These are phyloP conservation scores for Amphimedon queenslandica DNA, from an alignment of 37 sponge, comb jelly and placozoan genomes.

Conservation along the genomic window DNA sequence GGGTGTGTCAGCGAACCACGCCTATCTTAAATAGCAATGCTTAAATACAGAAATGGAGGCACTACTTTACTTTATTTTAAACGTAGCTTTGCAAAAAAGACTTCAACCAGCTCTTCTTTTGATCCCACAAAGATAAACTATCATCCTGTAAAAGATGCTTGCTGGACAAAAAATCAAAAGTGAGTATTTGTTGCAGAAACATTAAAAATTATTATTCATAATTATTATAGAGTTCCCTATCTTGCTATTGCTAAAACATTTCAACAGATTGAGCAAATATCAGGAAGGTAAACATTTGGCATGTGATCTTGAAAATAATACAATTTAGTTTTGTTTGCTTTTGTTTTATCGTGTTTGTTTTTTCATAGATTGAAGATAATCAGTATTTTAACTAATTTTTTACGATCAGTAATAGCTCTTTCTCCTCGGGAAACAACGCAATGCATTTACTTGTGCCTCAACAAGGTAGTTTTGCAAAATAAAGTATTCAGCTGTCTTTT, in stretches of 20 bases:
- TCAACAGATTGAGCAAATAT: slow-evolving; percentile 62
- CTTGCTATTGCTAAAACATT: slow-evolving; percentile 78
- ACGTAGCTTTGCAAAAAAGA: too few species aligned
- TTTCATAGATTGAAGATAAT: slow-evolving; percentile 31
- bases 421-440: slow-evolving; percentile 76
- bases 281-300: slow-evolving; percentile 25
- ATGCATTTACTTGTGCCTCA: slow-evolving; percentile 93
- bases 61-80: too few species aligned
- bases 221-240: slow-evolving; percentile 60
- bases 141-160: slow-evolving; percentile 65
- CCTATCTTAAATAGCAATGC: too few species aligned
- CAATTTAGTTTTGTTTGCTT: neutral
- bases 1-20: too few species aligned
- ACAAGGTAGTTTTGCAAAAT: slow-evolving; percentile 57
- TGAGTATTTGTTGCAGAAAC: neutral
- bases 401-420: slow-evolving; percentile 91
- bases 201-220: neutral
- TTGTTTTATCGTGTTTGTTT: neutral
- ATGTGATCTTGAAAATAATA: slow-evolving; percentile 3
- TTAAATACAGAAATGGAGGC: too few species aligned
- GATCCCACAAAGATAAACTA: slow-evolving; percentile 46
- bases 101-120: slow-evolving; percentile 18
- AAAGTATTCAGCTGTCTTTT: neutral
- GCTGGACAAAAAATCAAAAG: slow-evolving; percentile 54
- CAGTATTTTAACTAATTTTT: slow-evolving; percentile 77